Percentiles rank a stretch among this genome's conserved stretches.
phyloP scores from a whole-genome alignment of 1,140 invertebrate genomes.

The Drosophila varians region DNA sequence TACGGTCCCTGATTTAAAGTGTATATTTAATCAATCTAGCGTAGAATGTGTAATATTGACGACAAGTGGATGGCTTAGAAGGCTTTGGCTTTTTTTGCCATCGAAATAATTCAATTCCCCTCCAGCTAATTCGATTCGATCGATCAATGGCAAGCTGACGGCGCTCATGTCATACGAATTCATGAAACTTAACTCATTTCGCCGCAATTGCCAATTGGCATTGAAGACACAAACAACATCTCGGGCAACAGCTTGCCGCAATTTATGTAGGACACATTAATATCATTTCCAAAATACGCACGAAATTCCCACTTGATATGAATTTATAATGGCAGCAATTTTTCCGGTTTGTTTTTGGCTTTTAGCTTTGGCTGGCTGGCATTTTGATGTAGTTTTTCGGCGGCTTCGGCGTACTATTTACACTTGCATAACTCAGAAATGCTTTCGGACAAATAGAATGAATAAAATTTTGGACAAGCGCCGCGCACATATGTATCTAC shows the following conservation, averaged over 20 bases:
- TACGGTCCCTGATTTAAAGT: too few relatives aligned
- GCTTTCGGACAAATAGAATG: conserved; percentile 8
- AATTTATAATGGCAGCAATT: conserved; percentile 35
- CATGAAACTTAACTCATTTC: conserved; percentile 15
- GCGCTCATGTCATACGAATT: conserved; percentile 8
- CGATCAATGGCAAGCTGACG: conserved; percentile 3
- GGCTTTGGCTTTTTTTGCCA: too few relatives aligned
- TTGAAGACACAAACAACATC: background rate
- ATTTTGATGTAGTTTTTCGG: too few relatives aligned
- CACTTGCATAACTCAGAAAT: conserved; percentile 55
- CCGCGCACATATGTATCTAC: too few relatives aligned
- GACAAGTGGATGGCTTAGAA: background rate
- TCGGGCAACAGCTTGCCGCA: conserved; percentile 6
- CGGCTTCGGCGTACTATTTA: conserved; percentile 27
- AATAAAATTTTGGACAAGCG: conserved; percentile 51
- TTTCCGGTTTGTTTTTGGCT: conserved; percentile 12
- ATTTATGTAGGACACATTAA: conserved; percentile 53
- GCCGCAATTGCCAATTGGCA: background rate
- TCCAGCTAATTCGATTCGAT: background rate
- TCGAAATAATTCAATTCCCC: background rate
- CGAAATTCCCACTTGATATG: conserved; percentile 47
- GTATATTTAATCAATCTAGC: too few relatives aligned
- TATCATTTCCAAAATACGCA: conserved; percentile 56
- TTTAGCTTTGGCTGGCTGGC: too few relatives aligned
- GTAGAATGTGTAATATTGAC: too few relatives aligned